Evolutionary conservation across 2,797 vertebrate genomes (phyloP), one percentile per base, ranked within the genome.

Genomic region (Gouania willdenowi): DNA sequence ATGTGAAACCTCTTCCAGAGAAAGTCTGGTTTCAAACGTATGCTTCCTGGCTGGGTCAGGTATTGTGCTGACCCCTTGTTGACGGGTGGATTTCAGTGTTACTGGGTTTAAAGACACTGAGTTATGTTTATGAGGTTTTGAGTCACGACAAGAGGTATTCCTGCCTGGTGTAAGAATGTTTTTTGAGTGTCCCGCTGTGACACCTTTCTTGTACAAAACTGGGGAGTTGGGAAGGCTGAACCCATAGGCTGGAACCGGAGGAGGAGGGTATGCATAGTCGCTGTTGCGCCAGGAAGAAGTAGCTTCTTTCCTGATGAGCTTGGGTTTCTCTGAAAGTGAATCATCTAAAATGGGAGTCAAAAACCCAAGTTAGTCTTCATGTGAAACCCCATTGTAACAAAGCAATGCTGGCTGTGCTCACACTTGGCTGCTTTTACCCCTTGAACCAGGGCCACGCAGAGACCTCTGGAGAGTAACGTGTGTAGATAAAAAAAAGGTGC

Each of bases 191-290:
- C 61, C 32, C 5, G 34, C 43, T 5, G 13, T 5, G 2, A 21
- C 2, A 0, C n/a, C 14, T 8, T 29, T 66, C 16, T 41, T 52
- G 45, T 67, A 60, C 1, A 62, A 25, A 16, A 51, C 3, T 0
- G 77, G 74, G 12, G 77, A 77, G 33, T 26, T 62, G n/a, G 80
- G 73, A 6, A 77, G 52, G 40, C 77, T 79, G 8, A 61, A 20
- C n/a, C 61, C 76, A 56, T 50, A 75, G 2, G 64, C 70, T 0
- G 23, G 60, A 14, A 81, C 37, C 0, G 81, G 79, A 24, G 75
- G 66, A 10, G 70, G 79, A 43, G 60, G 79, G 30, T 61, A 58
- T 26, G 75, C 49, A 8, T 85, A 85, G 58, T 81, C 74, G 1
- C 20, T 57, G 52, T 31, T 49, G 2, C 26, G 48, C 12, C 17